Base-by-base conservation (phyloP, 2,888 invertebrate species). In the Platynereis dumerilii region DNA sequence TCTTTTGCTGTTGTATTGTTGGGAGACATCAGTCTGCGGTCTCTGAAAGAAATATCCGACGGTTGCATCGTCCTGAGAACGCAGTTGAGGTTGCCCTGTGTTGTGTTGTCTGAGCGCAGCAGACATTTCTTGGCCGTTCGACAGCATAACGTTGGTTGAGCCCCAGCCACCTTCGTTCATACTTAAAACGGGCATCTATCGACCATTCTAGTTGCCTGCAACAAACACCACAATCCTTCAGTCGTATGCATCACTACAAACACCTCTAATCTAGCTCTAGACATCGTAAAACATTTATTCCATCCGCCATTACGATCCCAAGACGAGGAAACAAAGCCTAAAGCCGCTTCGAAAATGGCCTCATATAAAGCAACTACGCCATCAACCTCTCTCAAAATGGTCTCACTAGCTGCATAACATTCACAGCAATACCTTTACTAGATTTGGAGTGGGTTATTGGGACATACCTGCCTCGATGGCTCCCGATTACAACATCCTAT, bases 31-130 rank as follows among this genome's bases (percentile, higher is more conserved):
- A 72, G 90, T 90, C 73, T 91, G 91, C 70, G 91, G 90, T 73
- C 91, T 86, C 83, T 93, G 93, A 84, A 93, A 96, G 75, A 94
- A 92, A 85, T 96, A 96, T 79, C 94, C 92, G 75, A 94, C 94
- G 84, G 92, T 91, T 71, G 93, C 93, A 88, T 95, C 95, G 85
- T 95, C 94, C 85, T 92, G 92, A 71, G 91, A 85, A 45, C 86
- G 66, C 17, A 39, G 20, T 34, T 34, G 34, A 58, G 58, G 58
- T 48, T 57, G 54, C 59, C 28, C 20, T 20, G 45, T 44, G n/a
- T 53, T 26, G 27, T 56, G 62, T 24, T 55, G 60, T 57, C 58
- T 58, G n/a, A 60, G 29, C 45, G 60, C 65, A n/a, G 34, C 77
- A 39, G 78, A 75, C 76, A 78, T 78, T 56, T 76, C 78, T 64